These are phyloP conservation scores for Ochropleura plecta DNA, from an alignment of 2,888 invertebrate genomes.

Conservation along the genomic window DNA sequence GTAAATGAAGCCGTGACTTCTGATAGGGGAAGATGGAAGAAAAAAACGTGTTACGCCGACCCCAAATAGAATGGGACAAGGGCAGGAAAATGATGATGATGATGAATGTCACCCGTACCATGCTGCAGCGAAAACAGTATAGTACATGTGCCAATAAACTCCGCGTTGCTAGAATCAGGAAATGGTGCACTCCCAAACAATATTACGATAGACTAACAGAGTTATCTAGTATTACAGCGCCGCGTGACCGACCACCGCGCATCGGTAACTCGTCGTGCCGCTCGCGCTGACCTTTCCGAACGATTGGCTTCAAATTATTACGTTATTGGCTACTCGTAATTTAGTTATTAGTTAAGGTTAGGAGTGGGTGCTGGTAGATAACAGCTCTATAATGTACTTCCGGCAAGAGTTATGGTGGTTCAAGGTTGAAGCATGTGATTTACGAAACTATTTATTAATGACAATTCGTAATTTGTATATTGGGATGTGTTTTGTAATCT, in stretches of 20 bases:
- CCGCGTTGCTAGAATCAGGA: background rate
- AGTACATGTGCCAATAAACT: background rate
- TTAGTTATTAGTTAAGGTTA: slow-evolving; percentile 34
- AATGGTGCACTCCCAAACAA: slow-evolving; percentile 25
- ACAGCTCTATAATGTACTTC: slow-evolving; percentile 7
- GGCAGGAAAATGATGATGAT: no score
- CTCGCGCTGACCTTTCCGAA: slow-evolving; percentile 28
- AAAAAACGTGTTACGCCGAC: no score
- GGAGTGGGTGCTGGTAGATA: slow-evolving; percentile 12
- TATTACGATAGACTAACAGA: slow-evolving; percentile 15
- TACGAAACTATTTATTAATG: no score
- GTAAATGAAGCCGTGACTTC: no score
- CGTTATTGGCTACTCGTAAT: slow-evolving; percentile 38
- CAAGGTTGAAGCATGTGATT: background rate
- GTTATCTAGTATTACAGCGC: slow-evolving; percentile 23
- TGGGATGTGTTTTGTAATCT: no score
- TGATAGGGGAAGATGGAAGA: no score
- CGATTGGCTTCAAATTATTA: slow-evolving; percentile 30
- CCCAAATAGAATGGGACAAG: no score
- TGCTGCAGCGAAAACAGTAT: no score
- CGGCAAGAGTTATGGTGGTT: background rate
- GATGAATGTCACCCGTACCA: no score
- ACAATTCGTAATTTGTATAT: no score
- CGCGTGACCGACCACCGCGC: background rate
- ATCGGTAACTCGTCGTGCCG: slow-evolving; percentile 2